phyloP scores from a whole-genome alignment of 2,888 invertebrate species.

The Tuberolachnus salignus region DNA sequence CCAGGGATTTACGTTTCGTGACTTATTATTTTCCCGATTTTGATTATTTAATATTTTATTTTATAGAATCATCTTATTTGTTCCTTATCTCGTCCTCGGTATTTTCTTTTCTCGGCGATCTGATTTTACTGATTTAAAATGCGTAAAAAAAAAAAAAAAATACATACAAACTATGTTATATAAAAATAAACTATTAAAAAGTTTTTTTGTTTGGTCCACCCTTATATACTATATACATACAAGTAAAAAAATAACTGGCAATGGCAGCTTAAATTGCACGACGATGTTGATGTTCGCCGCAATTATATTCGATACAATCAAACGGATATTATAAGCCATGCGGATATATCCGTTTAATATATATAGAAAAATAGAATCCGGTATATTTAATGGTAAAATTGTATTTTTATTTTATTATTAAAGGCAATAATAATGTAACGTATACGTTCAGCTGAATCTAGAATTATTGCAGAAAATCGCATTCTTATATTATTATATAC shows the following conservation, averaged over 20 bases:
- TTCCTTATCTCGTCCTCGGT: no score
- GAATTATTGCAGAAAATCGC: slow-evolving; percentile 26
- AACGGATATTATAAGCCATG: not conserved
- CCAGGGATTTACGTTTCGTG: no score
- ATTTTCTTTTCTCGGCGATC: not conserved
- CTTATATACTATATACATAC: no score
- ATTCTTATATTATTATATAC: slow-evolving; percentile 5
- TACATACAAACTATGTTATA: no score
- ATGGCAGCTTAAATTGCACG: slow-evolving; percentile 1
- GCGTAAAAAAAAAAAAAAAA: not conserved
- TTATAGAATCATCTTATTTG: no score
- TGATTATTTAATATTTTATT: no score
- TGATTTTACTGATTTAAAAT: not conserved
- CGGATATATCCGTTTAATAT: not conserved
- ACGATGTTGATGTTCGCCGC: not conserved
- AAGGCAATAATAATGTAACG: not conserved
- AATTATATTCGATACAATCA: slow-evolving; percentile 17
- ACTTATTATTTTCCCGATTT: no score
- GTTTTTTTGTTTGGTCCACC: no score
- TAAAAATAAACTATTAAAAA: no score
- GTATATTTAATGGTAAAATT: slow-evolving; percentile 3
- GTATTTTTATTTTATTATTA: slow-evolving; percentile 36
- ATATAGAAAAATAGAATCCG: slow-evolving; percentile 6
- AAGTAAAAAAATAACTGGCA: not conserved
- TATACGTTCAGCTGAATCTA: not conserved